Base-by-base conservation (phyloP, 2,888 invertebrate genomes). In the Ischnus inquisitorius region DNA sequence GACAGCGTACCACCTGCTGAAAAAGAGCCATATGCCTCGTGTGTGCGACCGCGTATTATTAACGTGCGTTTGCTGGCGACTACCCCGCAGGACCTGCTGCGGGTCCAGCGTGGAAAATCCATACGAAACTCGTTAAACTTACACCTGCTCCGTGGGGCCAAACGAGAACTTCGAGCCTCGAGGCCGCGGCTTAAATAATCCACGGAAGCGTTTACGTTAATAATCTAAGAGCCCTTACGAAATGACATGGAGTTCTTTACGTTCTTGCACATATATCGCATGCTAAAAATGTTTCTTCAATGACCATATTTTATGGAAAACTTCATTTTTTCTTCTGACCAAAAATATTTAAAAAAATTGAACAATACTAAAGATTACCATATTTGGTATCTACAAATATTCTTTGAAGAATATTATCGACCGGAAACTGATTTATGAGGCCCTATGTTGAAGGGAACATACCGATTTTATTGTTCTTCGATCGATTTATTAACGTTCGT, bases 1-100 rank as follows among this genome's bases (percentile, higher is more conserved):
- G 48, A 41, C 5, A 41, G 39, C 71, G 71, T 83, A 78, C 87
- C 89, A 89, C 89, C 89, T 89, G 88, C 88, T 79, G 71, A 25
- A 28, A 60, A 79, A 86, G 78, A 72, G 82, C 87, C 89, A 88
- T 87, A 86, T 87, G 88, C 72, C 87, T 60, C 84, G 78, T 28
- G 39, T 16, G 22, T 67, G 25, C 48, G 8, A 16, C 10, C 57
- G 77, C 72, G 79, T 71, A 76, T 82, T 82, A 68, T 76, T 84
- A 76, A 84, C 72, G 75, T 54, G 41, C 82, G 60, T 78, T 39
- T 41, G 78, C 57, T 54, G 54, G n/a, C 71, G 79, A 43, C 46
- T 65, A 34, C 16, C 62, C 43, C 25, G 57, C 71, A 75, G 79
- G 67, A 67, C 25, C 57, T 43, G 60, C 71, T 79, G 79, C 67